A percentile compares a stretch with the other conserved stretches of the same genome.
These are phyloP conservation scores for Tragelaphus scriptus DNA, from an alignment of 2,113 vertebrate species.

Conservation along the genomic window DNA sequence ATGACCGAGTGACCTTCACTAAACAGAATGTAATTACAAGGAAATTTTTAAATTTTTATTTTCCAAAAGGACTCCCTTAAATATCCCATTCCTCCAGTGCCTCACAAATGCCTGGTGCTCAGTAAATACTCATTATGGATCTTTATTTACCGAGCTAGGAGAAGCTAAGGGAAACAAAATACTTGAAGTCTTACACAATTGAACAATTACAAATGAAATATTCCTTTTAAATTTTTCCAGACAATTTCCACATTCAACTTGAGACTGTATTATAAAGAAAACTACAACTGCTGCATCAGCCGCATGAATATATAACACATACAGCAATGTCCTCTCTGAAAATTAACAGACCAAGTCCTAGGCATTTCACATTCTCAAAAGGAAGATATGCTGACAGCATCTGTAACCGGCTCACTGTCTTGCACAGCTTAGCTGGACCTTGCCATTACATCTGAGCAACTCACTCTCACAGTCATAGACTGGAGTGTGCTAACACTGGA, in stretches of 20 bases:
- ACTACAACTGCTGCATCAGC: not conserved
- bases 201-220: not conserved
- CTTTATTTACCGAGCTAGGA: not conserved
- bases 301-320: not conserved
- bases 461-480: not conserved
- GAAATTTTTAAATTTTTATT: not conserved
- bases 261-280: not conserved
- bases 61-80: not conserved
- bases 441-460: not conserved
- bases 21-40: not conserved
- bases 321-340: not conserved
- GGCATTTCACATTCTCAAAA: not conserved
- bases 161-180: not conserved
- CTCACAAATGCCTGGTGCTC: not conserved
- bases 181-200: not conserved
- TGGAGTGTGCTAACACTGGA: not conserved
- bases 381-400: not conserved
- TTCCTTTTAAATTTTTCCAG: not conserved
- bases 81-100: not conserved
- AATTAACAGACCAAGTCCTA: not conserved
- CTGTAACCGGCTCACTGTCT: not conserved
- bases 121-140: not conserved
- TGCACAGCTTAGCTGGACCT: not conserved
- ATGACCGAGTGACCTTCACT: not conserved
- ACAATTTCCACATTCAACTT: not conserved